Percentiles rank a stretch among this genome's conserved stretches.
Conservation (phyloP, 2,797 vertebrate species). For the Threskiornis aethiopicus region DNA sequence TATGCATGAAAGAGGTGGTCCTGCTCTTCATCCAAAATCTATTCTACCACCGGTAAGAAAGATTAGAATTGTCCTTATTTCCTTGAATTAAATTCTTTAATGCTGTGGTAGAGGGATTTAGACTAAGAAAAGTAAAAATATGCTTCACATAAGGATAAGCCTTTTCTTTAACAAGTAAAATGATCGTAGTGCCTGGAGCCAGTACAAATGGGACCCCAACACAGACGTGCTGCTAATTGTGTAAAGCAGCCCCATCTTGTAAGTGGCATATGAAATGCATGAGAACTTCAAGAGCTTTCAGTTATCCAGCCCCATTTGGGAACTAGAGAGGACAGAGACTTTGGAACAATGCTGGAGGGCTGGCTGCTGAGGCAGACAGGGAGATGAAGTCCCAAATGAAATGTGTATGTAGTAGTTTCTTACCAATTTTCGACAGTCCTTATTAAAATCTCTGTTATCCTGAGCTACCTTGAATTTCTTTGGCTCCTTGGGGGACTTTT, state of each 20-base stretch:
- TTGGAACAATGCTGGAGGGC: not conserved
- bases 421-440: not conserved
- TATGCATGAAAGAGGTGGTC: slow-evolving; percentile 62
- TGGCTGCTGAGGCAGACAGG: not conserved
- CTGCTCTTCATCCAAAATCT: slow-evolving; percentile 75
- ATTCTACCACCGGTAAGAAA: slow-evolving; percentile 73
- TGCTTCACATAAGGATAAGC: not conserved
- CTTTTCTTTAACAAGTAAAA: not conserved
- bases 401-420: not conserved
- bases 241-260: not conserved
- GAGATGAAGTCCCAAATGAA: not conserved
- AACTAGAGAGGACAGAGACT: not conserved
- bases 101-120: not conserved
- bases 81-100: not conserved
- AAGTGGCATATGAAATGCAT: not conserved
- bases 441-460: not conserved
- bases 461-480: not conserved
- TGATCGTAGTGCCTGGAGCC: fast-evolving
- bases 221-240: not conserved
- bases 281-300: not conserved
- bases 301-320: not conserved
- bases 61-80: not conserved
- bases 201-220: not conserved
- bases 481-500: not conserved
- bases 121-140: not conserved